Evolutionary conservation across 2,797 vertebrate genomes (phyloP).

Genomic region (Astyanax mexicanus): DNA sequence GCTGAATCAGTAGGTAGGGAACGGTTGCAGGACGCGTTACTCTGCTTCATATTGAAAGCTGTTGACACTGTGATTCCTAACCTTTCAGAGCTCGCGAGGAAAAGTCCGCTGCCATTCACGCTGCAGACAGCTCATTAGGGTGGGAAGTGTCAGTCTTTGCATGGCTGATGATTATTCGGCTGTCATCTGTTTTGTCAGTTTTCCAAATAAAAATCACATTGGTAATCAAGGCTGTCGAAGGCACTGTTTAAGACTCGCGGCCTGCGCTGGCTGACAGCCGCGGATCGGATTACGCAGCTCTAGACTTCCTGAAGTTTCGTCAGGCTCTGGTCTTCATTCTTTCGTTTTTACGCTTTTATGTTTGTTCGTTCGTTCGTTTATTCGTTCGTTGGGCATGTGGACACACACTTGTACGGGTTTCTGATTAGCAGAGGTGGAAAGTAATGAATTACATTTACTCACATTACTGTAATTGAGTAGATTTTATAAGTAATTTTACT

Average conservation of each 20-base stretch:
- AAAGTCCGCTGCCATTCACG: conserved; percentile 48
- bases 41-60: conserved; percentile 38
- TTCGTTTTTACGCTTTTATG: not conserved
- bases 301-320: not conserved
- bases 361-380: too few species aligned
- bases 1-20: not conserved
- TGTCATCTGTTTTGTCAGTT: conserved; percentile 52
- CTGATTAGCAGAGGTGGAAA: too few species aligned
- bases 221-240: conserved; percentile 54
- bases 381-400: too few species aligned
- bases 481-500: too few species aligned
- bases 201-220: conserved; percentile 52
- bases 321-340: too few species aligned
- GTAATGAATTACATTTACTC: too few species aligned
- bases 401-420: too few species aligned
- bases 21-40: conserved; percentile 25
- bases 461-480: too few species aligned
- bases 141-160: conserved; percentile 50
- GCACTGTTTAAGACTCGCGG: conserved; percentile 16
- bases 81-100: conserved; percentile 47
- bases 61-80: conserved; percentile 53
- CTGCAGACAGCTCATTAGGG: conserved; percentile 53
- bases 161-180: conserved; percentile 52
- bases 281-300: not conserved
- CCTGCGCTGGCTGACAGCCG: conserved; percentile 11